Evolutionary conservation across 1,140 invertebrate genomes (phyloP), one percentile per base, ranked within the genome.

Genomic region (Tetragnatha versicolor): DNA sequence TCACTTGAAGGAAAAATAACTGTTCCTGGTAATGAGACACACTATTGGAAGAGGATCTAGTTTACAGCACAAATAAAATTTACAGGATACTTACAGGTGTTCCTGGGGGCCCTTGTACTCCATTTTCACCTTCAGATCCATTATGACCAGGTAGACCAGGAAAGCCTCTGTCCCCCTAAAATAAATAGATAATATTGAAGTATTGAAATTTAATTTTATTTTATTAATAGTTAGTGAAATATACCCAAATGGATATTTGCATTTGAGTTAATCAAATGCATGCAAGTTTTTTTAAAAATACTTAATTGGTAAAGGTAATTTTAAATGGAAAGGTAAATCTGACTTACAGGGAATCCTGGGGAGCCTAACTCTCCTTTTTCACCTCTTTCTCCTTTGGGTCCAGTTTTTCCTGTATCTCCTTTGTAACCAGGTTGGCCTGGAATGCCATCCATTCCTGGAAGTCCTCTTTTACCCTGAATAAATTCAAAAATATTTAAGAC

Each of bases 41-140:
- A n/a, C n/a, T n/a, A n/a, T n/a, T n/a, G n/a, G n/a, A n/a, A n/a
- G n/a, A n/a, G n/a, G n/a, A n/a, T n/a, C n/a, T n/a, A n/a, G n/a
- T n/a, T n/a, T n/a, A n/a, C n/a, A n/a, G n/a, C n/a, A n/a, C 3
- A 51, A 51, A 53, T 51, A 39, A 51, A 51, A 29, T 20, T 45
- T 51, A n/a, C n/a, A n/a, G n/a, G 7, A 42, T 17, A 42, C 51
- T 45, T 78, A 78, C 81, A 37, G 78, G 77, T 35, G 39, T 42
- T 51, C 81, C 81, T 39, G 77, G 81, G 27, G 81, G 81, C 27
- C 81, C 81, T 76, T 81, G 81, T 35, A 70, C 20, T 1, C 81
- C 81, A 45, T 42, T 22, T 22, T 76, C 39, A n/a, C 79, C 79
- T 45, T 69, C 45, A 17, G 60, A 75, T 17, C 81, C 81, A 72